phyloP scores from a whole-genome alignment of 23 tunicate species.

The Styela clava region DNA sequence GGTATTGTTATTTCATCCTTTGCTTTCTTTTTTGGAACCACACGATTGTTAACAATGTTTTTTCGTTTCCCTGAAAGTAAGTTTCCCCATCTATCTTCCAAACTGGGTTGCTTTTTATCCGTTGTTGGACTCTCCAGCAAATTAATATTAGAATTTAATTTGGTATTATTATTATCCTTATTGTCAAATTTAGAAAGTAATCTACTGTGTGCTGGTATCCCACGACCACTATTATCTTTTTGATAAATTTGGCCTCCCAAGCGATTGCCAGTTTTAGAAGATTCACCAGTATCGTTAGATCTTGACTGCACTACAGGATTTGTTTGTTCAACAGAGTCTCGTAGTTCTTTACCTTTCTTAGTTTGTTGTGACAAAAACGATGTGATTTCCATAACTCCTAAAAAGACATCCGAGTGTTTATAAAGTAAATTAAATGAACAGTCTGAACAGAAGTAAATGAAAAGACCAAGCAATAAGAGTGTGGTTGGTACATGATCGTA shows the following conservation, averaged over 20 bases:
- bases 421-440: no score
- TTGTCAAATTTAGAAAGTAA: not conserved
- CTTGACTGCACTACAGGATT: not conserved
- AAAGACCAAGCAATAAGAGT: no score
- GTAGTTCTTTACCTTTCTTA: not conserved
- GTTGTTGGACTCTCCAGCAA: not conserved
- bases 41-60: not conserved
- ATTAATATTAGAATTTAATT: not conserved
- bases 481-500: no score
- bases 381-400: not conserved
- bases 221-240: constrained; percentile 13
- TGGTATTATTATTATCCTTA: not conserved
- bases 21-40: not conserved
- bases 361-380: constrained; percentile 2
- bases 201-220: constrained; percentile 42
- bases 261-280: not conserved
- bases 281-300: not conserved
- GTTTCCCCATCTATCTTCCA: not conserved
- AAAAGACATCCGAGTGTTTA: no score
- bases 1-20: not conserved
- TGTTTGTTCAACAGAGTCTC: not conserved
- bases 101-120: not conserved
- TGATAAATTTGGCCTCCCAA: constrained; percentile 29
- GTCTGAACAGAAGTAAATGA: no score
- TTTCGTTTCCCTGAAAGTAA: constrained; percentile 16